Percentiles rank a stretch among this genome's conserved stretches.
phyloP scores from a whole-genome alignment of 2,888 invertebrate genomes.

The Linyphia triangularis region DNA sequence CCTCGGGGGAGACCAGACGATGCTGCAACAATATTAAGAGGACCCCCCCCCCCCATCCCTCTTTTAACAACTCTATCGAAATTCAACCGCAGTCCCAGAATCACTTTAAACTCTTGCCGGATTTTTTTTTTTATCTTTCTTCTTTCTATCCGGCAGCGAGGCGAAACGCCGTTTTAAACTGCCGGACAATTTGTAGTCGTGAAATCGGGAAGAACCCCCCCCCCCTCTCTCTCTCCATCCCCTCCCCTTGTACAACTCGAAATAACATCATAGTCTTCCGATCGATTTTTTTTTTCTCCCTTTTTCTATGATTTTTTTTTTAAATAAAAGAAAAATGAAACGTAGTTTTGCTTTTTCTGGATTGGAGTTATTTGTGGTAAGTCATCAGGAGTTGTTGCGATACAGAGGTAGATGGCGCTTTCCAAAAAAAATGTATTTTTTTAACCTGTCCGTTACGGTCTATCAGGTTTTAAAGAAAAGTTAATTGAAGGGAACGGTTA shows the following conservation, averaged over 20 bases:
- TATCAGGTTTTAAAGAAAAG: no score
- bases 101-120: conserved; percentile 5
- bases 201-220: conserved; percentile 49
- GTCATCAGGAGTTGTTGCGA: conserved; percentile 8
- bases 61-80: conserved; percentile 1
- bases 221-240: not conserved
- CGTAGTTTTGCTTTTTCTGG: conserved; percentile 36
- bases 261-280: conserved; percentile 58
- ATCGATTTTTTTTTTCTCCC: conserved; percentile 60
- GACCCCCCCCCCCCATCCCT: not conserved
- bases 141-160: not conserved
- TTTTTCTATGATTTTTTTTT: not conserved
- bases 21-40: not conserved
- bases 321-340: conserved; percentile 10
- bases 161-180: conserved; percentile 55
- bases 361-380: conserved; percentile 56
- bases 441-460: no score
- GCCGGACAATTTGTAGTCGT: conserved; percentile 72
- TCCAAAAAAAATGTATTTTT: not conserved
- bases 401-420: conserved; percentile 15
- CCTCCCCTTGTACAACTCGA: conserved; percentile 38
- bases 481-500: no score
- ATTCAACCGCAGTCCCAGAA: conserved; percentile 24
- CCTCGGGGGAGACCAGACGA: not conserved
- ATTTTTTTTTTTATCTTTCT: not conserved